phyloP scores from a whole-genome alignment of 2,888 invertebrate genomes.

The Auanema sp. region DNA sequence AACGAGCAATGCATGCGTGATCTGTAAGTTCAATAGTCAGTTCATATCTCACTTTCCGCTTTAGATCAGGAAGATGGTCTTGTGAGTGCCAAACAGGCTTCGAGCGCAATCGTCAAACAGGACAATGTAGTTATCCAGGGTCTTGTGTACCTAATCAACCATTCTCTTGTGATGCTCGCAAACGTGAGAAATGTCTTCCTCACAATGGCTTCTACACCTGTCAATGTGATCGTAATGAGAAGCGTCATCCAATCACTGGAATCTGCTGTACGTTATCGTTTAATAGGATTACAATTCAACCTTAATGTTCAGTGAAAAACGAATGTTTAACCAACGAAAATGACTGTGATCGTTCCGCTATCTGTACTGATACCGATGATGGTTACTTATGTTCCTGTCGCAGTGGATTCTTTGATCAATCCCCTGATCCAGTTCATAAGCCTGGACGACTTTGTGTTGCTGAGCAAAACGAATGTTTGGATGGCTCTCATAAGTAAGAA shows the following conservation, averaged over 20 bases:
- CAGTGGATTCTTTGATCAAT: conserved; percentile 56
- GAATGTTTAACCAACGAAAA: conserved; percentile 59
- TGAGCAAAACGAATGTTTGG: conserved; percentile 60
- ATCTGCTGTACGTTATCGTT: conserved; percentile 54
- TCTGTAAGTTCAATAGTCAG: background rate
- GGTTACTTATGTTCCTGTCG: conserved; percentile 58
- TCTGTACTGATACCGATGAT: conserved; percentile 61
- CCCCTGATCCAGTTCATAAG: conserved; percentile 46
- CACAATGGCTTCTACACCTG: conserved; percentile 59
- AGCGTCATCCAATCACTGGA: conserved; percentile 61
- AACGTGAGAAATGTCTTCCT: conserved; percentile 59
- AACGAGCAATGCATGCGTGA: conserved; percentile 47
- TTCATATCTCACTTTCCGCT: background rate
- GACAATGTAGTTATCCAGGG: conserved; percentile 54
- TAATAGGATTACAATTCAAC: background rate
- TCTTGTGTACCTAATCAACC: conserved; percentile 59
- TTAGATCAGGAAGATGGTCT: conserved; percentile 23
- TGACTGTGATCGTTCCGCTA: conserved; percentile 61
- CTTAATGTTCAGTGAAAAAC: conserved; percentile 51
- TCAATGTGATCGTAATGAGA: conserved; percentile 57
- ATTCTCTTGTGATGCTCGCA: conserved; percentile 57
- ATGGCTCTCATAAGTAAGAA: conserved; percentile 46
- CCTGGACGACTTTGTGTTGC: conserved; percentile 62
- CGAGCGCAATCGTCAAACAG: conserved; percentile 45
- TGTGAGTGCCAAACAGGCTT: conserved; percentile 54